Evolutionary conservation across 2,113 vertebrate genomes (phyloP), one percentile per base, ranked within the genome.

Genomic region (Clarias batrachus): DNA sequence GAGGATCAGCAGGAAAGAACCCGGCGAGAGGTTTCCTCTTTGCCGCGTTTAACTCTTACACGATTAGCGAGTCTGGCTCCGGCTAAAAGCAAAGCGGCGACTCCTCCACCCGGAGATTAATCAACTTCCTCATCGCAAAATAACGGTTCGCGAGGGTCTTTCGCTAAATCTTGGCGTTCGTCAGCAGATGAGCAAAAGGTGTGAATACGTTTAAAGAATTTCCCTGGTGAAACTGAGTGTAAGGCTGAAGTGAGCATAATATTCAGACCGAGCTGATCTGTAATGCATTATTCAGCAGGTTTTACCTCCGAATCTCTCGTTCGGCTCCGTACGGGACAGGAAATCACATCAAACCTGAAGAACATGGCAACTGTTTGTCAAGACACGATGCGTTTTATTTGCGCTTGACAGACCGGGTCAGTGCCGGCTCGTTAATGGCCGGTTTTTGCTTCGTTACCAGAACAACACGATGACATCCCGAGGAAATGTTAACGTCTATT

Each of bases 1-100:
- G 63, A n/a, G 48, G 60, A 87, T 90, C 85, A 90, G 85, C 89
- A 82, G 56, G 79, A 85, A 81, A 77, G 52, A 86, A 74, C 73
- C 73, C 21, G 33, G n/a, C 70, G 82, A 74, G 85, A 73, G 48
- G 54, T 68, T 48, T 76, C 82, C 21, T 23, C 14, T 19, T 60
- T 19, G 37, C 21, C 9, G 57, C 68, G 54, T 41, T 73, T 71
- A 82, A 71, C 62, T 89, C 25, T 27, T 76, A 66, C 30, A 74
- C 82, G 62, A 90, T 82, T 85, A 85, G 48, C 60, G 62, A 59
- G 56, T 77, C 52, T 12, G 60, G 30, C n/a, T 85, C 48, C 19
- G 65, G 81, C 77, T 80, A 60, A 65, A 82, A 74, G 19, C 70
- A 17, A 12, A n/a, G 54, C 30, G 7, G 56, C 12, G n/a, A 56